phyloP scores from a whole-genome alignment of 2,113 vertebrate genomes.

The Crotalus viridis region DNA sequence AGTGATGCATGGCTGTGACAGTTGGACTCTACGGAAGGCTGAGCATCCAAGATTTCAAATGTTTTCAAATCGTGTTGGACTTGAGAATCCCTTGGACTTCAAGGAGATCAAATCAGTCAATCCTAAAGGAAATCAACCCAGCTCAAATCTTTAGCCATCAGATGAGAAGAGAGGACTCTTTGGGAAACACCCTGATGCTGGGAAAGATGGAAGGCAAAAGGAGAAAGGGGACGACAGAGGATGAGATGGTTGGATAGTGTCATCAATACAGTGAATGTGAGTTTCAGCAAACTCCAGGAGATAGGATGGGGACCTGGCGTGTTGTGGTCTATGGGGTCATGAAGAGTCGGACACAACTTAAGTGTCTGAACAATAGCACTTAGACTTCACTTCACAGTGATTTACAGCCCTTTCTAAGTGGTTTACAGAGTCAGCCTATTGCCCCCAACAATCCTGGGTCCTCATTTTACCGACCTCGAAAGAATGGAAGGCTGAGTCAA shows the following conservation, averaged over 20 bases:
- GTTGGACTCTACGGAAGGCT: not conserved
- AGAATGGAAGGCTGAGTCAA: not conserved
- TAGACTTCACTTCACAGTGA: no score
- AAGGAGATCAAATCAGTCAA: not conserved
- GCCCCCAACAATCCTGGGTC: not conserved
- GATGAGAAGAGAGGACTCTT: not conserved
- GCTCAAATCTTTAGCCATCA: not conserved
- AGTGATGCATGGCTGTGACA: not conserved
- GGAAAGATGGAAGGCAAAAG: not conserved
- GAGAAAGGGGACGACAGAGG: not conserved
- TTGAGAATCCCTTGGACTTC: not conserved
- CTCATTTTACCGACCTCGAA: not conserved
- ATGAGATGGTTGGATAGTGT: no score
- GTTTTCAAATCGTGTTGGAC: not conserved
- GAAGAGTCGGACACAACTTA: not conserved
- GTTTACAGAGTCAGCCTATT: not conserved
- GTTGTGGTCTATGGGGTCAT: not conserved
- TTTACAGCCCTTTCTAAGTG: no score
- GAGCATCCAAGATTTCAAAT: not conserved
- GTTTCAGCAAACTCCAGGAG: no score
- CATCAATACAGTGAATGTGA: not conserved
- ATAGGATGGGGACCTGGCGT: not conserved
- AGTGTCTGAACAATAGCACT: no score
- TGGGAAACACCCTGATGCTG: not conserved
- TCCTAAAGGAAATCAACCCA: no score